A percentile compares a stretch with the other conserved stretches of the same genome.
Evolutionary conservation across 2,797 vertebrate species (phyloP).

Genomic region (Characodon lateralis): DNA sequence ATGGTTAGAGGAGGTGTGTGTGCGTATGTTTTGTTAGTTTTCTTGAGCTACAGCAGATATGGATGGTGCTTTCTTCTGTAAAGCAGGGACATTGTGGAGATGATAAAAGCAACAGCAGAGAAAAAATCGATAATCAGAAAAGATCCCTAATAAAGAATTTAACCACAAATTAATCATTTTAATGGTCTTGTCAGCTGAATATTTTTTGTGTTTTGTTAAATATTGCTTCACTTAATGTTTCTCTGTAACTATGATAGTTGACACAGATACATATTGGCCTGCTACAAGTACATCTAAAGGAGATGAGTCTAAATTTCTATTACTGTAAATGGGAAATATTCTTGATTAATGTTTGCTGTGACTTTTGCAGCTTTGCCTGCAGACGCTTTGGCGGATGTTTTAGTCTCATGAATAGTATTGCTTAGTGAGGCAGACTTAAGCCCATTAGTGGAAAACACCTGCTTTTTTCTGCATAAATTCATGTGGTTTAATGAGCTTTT

Average conservation of each 20-base stretch:
- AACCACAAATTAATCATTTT: conserved; percentile 32
- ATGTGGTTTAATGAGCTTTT: conserved; percentile 80
- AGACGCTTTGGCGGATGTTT: not conserved
- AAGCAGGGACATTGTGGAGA: conserved; percentile 8
- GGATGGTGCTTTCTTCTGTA: conserved; percentile 14
- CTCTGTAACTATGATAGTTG: not conserved
- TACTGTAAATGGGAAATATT: not conserved
- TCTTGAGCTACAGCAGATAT: conserved; percentile 18
- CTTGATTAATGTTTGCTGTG: not conserved
- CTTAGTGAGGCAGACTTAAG: conserved; percentile 67
- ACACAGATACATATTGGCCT: not conserved
- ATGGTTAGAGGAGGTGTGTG: conserved; percentile 31
- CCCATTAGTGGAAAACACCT: conserved; percentile 75
- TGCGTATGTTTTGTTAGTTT: conserved; percentile 8
- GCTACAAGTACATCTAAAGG: not conserved
- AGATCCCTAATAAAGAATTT: conserved; percentile 16
- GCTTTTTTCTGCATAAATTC: conserved; percentile 74
- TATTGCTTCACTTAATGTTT: conserved; percentile 1
- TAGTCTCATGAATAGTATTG: conserved; percentile 62
- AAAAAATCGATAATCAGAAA: conserved; percentile 23
- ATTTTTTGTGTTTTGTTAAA: conserved; percentile 16
- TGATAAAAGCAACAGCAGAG: conserved; percentile 26
- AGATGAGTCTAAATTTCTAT: not conserved
- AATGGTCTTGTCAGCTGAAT: conserved; percentile 14
- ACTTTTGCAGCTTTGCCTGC: not conserved